phyloP scores from a whole-genome alignment of 1,140 invertebrate genomes.

The Leucophenga varia region DNA sequence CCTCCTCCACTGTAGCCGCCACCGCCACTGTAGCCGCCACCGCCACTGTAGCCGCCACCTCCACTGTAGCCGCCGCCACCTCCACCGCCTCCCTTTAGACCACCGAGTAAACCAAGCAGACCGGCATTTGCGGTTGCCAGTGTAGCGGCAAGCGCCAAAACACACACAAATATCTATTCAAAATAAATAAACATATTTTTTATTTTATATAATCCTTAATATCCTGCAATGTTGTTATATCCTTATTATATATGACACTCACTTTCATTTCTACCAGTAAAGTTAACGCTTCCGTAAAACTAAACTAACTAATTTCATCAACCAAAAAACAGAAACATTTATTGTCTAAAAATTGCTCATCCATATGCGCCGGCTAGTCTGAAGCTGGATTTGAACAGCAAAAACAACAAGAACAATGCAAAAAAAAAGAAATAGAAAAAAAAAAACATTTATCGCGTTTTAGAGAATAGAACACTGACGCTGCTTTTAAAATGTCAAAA shows the following conservation, averaged over 20 bases:
- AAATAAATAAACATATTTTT: slow-evolving; percentile 10
- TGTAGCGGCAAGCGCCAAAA: slow-evolving; percentile 35
- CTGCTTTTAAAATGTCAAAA: no score
- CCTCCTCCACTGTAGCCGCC: slow-evolving; percentile 14
- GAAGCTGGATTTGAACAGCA: no score
- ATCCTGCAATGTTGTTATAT: no score
- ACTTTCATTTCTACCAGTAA: slow-evolving; percentile 29
- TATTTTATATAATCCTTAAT: slow-evolving; percentile 1
- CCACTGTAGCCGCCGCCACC: neutral
- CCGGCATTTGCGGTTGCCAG: slow-evolving; percentile 38
- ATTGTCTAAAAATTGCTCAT: no score
- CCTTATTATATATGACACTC: slow-evolving; percentile 13
- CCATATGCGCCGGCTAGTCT: slow-evolving; percentile 19
- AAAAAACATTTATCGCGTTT: no score
- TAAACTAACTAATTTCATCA: no score
- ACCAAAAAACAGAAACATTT: no score
- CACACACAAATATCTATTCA: slow-evolving; percentile 37
- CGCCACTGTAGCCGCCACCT: slow-evolving; percentile 17
- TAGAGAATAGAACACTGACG: no score
- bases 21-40: slow-evolving; percentile 12
- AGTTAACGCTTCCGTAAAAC: no score
- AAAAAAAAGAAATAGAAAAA: no score
- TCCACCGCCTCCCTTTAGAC: slow-evolving; percentile 30
- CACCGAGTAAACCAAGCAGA: slow-evolving; percentile 22
- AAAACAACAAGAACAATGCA: slow-evolving; percentile 7